Evolutionary conservation across 2,888 invertebrate genomes (phyloP), one percentile per base, ranked within the genome.

Genomic region (Cecidostiba fungosa): DNA sequence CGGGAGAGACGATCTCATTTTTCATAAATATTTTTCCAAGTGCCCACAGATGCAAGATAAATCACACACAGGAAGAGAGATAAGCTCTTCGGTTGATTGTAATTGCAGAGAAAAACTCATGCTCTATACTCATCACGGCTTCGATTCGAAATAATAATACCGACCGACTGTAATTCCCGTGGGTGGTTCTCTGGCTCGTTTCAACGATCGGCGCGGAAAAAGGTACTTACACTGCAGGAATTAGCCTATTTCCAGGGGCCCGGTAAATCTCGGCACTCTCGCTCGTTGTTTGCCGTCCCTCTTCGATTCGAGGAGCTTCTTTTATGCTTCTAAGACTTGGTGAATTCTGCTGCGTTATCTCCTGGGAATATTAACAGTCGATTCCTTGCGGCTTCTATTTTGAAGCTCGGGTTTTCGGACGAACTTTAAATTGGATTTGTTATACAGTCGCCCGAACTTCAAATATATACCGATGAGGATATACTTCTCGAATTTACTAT

Each of bases 241-340:
- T 83, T 83, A 83, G 76, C 82, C 82, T 83, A 83, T 83, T 83
- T 83, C 70, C 82, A 59, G 23, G 6, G n/a, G 50, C 66, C 43
- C 23, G 47, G 54, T 39, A 83, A 83, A 83, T 83, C 70, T 59
- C 66, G 66, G 39, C 43, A 70, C 76, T 83, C 70, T 77, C 54
- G 19, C 54, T 23, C 54, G 77, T 83, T 77, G 59, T 54, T 59
- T 43, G 77, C 69, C 14, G 50, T 32, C 62, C 8, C 6, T 59
- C 26, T 47, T 62, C 26, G 19, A 62, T 26, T 43, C 62, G 32
- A 23, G 26, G 6, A 47, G 23, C 70, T 54, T 47, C 47, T 26
- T 69, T 26, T 59, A 5, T n/a, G 26, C 59, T 23, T 59, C 23
- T 47, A 23, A 26, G 12, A 43, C 62, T 43, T 78, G 32, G 47